phyloP scores from a whole-genome alignment of 2,797 vertebrate species.

The Petrocephalus schoutedeni region DNA sequence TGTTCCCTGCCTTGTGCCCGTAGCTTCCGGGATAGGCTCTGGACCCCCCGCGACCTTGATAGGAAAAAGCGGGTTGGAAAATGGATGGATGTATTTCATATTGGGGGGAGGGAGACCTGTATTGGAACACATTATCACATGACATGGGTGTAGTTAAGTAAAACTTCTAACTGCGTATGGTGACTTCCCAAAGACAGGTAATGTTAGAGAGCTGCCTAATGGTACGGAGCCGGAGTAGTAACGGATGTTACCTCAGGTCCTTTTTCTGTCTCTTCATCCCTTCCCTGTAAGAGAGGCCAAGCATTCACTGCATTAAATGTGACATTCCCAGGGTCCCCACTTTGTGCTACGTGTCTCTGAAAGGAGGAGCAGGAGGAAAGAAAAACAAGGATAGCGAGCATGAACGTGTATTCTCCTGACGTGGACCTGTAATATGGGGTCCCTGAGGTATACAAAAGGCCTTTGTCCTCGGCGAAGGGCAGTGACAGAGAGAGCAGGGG shows the following conservation, averaged over 20 bases:
- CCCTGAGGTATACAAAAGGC: not conserved
- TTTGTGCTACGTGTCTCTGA: not conserved
- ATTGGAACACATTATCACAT: not conserved
- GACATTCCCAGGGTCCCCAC: not conserved
- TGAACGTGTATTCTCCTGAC: not conserved
- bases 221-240: not conserved
- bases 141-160: not conserved
- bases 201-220: not conserved
- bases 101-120: not conserved
- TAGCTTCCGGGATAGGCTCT: too few relatives aligned
- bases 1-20: too few relatives aligned
- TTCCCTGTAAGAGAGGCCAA: not conserved
- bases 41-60: too few relatives aligned
- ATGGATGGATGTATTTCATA: too few relatives aligned
- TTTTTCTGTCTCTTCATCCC: not conserved
- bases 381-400: not conserved
- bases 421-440: not conserved
- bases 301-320: conserved; percentile 22
- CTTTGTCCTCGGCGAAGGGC: not conserved
- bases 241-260: not conserved
- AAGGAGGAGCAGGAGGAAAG: not conserved
- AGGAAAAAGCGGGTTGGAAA: too few relatives aligned
- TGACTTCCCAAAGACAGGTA: not conserved
- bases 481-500: conserved; percentile 14
- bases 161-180: not conserved